phyloP scores from a whole-genome alignment of 2,113 vertebrate species.

The Genyomyrus donnyi region DNA sequence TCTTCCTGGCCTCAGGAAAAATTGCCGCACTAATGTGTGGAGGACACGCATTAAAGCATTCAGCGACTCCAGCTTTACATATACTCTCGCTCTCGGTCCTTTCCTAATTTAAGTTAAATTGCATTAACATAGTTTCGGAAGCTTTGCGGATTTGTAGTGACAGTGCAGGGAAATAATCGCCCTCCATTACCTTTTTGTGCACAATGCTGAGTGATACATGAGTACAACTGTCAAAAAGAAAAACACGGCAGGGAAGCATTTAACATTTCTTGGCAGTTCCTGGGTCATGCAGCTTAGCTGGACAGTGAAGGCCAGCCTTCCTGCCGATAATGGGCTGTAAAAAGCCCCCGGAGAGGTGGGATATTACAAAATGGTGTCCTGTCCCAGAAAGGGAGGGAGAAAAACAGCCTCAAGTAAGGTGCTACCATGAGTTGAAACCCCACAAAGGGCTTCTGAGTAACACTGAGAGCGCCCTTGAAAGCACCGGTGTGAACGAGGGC shows the following conservation, averaged over 20 bases:
- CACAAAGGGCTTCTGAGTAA: not conserved
- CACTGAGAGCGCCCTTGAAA: not conserved
- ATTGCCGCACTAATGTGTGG: not conserved
- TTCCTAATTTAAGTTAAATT: conserved; percentile 10
- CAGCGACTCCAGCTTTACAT: not conserved
- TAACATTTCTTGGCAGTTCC: not conserved
- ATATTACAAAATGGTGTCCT: not conserved
- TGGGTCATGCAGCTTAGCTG: not conserved
- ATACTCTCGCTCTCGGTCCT: not conserved
- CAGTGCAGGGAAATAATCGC: not conserved
- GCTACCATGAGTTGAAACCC: not conserved
- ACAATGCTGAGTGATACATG: not conserved
- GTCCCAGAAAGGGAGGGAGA: not conserved
- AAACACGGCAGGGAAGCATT: not conserved
- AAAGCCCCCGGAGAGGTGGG: not conserved
- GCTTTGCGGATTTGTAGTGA: not conserved
- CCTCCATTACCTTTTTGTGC: not conserved
- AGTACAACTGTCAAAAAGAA: not conserved
- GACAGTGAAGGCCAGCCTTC: not conserved
- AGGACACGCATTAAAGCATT: not conserved
- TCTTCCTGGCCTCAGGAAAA: not conserved
- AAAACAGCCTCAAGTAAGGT: too few relatives aligned
- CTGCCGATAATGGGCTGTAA: not conserved
- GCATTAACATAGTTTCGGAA: conserved; percentile 7
- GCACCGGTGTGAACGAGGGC: not conserved